These are phyloP conservation scores for Thaumetopoea pityocampa DNA, from an alignment of 1,140 invertebrate species.

Conservation along the genomic window DNA sequence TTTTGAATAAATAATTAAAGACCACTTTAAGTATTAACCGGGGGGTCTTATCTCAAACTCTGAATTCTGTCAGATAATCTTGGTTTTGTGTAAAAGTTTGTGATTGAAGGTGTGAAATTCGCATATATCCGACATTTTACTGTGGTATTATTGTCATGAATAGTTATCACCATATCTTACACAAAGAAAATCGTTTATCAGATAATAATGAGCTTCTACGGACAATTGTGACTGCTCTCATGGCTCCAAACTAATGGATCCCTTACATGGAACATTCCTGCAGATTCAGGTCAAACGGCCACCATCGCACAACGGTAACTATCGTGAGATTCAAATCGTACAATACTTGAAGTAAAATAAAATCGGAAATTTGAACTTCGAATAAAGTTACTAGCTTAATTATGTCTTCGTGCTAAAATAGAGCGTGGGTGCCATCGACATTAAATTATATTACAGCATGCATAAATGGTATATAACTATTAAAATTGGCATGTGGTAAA, in stretches of 20 bases:
- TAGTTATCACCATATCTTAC: no score
- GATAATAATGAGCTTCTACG: slow-evolving; percentile 8
- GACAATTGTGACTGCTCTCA: slow-evolving; percentile 4
- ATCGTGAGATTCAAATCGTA: slow-evolving; percentile 32
- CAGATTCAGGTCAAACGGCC: slow-evolving; percentile 29
- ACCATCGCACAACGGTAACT: slow-evolving; percentile 32
- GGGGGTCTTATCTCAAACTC: no score
- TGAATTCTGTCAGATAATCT: no score
- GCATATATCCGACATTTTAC: no score
- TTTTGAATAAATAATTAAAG: not conserved
- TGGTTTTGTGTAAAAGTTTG: no score
- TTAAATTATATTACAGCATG: no score
- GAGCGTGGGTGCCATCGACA: slow-evolving; percentile 10
- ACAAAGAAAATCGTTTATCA: no score
- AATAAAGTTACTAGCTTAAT: slow-evolving; percentile 4
- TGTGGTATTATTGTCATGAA: no score
- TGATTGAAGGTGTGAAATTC: no score
- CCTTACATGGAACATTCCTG: slow-evolving; percentile 33
- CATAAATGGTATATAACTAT: no score
- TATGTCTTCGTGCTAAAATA: slow-evolving; percentile 1
- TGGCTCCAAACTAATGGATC: slow-evolving; percentile 29
- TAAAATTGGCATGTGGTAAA: no score
- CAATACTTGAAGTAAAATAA: slow-evolving; percentile 25
- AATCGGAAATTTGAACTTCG: slow-evolving; percentile 11
- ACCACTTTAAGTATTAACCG: no score